Conservation (phyloP, 30 jellyfish, hydroid and myxozoan genomes). For the Pelagia noctiluca region DNA sequence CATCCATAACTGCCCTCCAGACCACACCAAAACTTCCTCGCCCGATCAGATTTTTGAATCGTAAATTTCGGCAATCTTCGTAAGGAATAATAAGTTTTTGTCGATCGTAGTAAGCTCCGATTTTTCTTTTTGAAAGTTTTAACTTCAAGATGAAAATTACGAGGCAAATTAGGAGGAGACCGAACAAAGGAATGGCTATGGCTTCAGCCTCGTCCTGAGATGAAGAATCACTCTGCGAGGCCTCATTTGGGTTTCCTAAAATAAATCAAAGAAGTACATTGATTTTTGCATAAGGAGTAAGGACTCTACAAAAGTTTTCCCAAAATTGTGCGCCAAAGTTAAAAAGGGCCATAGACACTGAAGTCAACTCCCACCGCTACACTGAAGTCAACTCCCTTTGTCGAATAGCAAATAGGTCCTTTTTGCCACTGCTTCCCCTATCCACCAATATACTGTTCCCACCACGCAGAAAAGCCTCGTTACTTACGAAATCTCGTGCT, state of each 20-base stretch:
- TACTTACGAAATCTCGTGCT: too few relatives aligned
- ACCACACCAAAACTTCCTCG: slow-evolving; percentile 75
- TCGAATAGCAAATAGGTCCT: too few relatives aligned
- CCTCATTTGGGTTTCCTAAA: not conserved
- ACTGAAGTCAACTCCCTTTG: too few relatives aligned
- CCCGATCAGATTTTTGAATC: slow-evolving; percentile 53
- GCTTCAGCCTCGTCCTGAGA: slow-evolving; percentile 26
- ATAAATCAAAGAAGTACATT: not conserved
- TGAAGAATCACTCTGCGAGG: slow-evolving; percentile 27
- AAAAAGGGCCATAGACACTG: too few relatives aligned
- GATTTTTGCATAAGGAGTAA: not conserved
- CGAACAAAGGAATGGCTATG: slow-evolving; percentile 50
- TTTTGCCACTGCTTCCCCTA: too few relatives aligned
- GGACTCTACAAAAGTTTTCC: too few relatives aligned
- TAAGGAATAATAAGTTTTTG: not conserved
- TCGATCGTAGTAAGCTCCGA: not conserved
- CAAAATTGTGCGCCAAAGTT: too few relatives aligned
- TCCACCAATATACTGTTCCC: too few relatives aligned
- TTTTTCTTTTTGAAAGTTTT: slow-evolving; percentile 33
- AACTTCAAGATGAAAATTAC: slow-evolving; percentile 1
- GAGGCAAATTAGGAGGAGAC: slow-evolving; percentile 37
- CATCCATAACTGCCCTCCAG: slow-evolving; percentile 59
- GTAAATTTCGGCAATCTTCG: slow-evolving; percentile 33
- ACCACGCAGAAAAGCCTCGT: too few relatives aligned
- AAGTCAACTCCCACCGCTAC: too few relatives aligned